phyloP scores from a whole-genome alignment of 2,113 vertebrate species.

The Paramormyrops kingsleyae region DNA sequence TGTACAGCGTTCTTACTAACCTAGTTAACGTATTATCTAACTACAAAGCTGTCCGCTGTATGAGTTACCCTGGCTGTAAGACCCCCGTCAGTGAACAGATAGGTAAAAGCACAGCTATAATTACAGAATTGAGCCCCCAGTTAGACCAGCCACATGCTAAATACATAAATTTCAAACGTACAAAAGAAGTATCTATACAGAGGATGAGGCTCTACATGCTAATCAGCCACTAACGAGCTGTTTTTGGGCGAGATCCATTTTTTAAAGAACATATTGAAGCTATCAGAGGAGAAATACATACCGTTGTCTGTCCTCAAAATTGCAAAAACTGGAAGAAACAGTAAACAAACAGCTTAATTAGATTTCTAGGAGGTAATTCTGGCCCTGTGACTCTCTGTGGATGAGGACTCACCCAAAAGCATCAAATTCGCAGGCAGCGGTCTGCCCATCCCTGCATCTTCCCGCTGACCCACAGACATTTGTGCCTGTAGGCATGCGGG shows the following conservation, averaged over 20 bases:
- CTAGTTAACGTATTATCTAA: neutral
- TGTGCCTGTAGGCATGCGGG: neutral
- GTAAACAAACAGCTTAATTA: conserved; percentile 1
- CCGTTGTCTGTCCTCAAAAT: conserved; percentile 33
- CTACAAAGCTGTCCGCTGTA: neutral
- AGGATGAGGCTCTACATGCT: neutral
- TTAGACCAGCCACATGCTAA: neutral
- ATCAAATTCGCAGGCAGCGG: conserved; percentile 23
- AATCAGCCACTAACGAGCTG: neutral
- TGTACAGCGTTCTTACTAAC: neutral
- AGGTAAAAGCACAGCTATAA: neutral
- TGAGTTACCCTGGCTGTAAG: neutral
- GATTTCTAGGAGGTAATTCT: neutral
- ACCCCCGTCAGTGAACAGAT: neutral
- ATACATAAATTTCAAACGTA: neutral
- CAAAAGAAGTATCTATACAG: neutral
- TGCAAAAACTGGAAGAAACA: conserved; percentile 43
- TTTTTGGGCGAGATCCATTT: neutral
- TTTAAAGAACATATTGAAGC: neutral
- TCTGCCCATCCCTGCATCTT: conserved; percentile 26
- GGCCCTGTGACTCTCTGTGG: neutral
- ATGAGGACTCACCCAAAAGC: conserved; percentile 49
- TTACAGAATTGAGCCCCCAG: neutral
- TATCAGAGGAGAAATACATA: conserved; percentile 33
- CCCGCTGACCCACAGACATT: neutral